phyloP scores from a whole-genome alignment of 2,113 vertebrate genomes.

The Xiphorhynchus elegans region DNA sequence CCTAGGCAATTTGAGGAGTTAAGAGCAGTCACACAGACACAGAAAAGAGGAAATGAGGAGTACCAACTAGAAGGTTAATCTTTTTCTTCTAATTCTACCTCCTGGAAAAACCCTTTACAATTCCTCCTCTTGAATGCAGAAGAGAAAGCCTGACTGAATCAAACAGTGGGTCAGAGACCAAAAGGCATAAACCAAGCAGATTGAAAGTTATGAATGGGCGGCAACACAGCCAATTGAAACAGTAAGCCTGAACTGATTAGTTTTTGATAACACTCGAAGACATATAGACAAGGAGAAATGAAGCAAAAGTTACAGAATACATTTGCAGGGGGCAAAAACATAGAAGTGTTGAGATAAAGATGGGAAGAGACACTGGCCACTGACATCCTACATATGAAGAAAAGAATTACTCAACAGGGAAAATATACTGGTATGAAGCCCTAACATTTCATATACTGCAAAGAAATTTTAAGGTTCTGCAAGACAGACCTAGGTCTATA shows the following conservation, averaged over 20 bases:
- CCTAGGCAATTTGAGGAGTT: background rate
- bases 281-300: background rate
- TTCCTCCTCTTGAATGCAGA: background rate
- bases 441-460: background rate
- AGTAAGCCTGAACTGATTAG: background rate
- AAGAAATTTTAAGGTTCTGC: background rate
- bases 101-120: background rate
- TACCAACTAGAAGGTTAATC: background rate
- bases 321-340: background rate
- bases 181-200: background rate
- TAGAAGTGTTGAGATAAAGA: background rate
- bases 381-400: background rate
- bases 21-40: background rate
- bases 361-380: background rate
- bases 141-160: background rate
- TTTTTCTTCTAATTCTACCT: background rate
- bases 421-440: background rate
- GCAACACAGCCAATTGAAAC: background rate
- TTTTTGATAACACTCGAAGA: background rate
- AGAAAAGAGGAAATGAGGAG: background rate
- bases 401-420: background rate
- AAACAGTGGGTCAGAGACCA: background rate
- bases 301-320: background rate
- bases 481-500: background rate
- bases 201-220: background rate